Evolutionary conservation across 2,113 vertebrate species (phyloP).

Genomic region (Pithys albifrons): DNA sequence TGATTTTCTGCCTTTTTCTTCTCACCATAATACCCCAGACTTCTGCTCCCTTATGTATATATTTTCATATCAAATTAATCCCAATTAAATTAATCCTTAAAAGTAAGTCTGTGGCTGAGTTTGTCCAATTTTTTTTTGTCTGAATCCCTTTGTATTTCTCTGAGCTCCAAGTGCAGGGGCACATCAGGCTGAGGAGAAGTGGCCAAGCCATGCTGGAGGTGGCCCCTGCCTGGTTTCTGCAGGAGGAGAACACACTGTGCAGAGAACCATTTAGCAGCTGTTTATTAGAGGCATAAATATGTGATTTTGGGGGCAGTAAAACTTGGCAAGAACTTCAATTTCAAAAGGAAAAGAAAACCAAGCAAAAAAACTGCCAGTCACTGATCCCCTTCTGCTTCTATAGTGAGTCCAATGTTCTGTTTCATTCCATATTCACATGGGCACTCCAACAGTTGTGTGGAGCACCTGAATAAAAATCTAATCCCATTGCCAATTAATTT

Average conservation of each 20-base stretch:
- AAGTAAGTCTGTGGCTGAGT: not conserved
- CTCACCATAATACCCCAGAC: not conserved
- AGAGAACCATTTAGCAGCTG: not conserved
- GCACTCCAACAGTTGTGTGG: not conserved
- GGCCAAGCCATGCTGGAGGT: not conserved
- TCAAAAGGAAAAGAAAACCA: not conserved
- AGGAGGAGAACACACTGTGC: not conserved
- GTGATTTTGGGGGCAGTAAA: not conserved
- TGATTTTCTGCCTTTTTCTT: not conserved
- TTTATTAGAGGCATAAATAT: not conserved
- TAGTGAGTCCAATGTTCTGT: not conserved
- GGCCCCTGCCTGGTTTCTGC: not conserved
- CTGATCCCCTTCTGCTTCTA: not conserved
- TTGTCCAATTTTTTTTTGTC: not conserved
- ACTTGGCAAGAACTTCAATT: not conserved
- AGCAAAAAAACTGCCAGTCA: not conserved
- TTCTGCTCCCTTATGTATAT: not conserved
- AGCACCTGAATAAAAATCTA: not conserved
- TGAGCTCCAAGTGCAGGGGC: not conserved
- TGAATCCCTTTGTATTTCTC: not conserved
- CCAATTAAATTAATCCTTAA: not conserved
- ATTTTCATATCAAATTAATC: not conserved
- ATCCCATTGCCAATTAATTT: conserved; percentile 12
- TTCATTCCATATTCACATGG: not conserved
- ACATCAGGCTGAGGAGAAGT: not conserved